Conservation (phyloP, 2,888 invertebrate genomes). For the Campopleginae sp. region DNA sequence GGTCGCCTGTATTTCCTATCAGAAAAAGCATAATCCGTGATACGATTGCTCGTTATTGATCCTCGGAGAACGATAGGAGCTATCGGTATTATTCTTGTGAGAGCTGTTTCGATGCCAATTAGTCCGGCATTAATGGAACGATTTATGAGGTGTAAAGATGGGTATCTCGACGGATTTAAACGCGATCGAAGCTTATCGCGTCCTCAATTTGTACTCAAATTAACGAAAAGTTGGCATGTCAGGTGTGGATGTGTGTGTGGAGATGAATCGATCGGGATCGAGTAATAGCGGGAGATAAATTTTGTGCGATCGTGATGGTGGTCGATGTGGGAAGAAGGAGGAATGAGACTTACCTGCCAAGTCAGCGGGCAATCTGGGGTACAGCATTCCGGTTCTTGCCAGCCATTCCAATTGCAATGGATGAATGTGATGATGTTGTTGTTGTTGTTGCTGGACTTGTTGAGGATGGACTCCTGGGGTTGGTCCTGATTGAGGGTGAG, state of each 20-base stretch:
- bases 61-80: constrained; percentile 42
- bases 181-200: constrained; percentile 62
- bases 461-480: constrained; percentile 78
- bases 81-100: constrained; percentile 55
- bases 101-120: constrained; percentile 69
- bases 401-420: constrained; percentile 94
- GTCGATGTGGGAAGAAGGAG: not conserved
- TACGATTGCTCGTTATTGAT: constrained; percentile 58
- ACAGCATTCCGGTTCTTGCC: constrained; percentile 96
- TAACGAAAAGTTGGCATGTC: constrained; percentile 34
- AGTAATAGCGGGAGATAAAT: not conserved
- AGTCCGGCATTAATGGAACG: constrained; percentile 69
- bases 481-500: constrained; percentile 72
- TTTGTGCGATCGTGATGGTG: not conserved
- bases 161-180: constrained; percentile 64
- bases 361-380: constrained; percentile 93
- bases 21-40: constrained; percentile 25
- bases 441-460: constrained; percentile 79
- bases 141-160: constrained; percentile 70
- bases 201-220: constrained; percentile 66
- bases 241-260: not conserved
- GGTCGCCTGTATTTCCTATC: constrained; percentile 5
- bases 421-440: constrained; percentile 88
- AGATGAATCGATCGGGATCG: constrained; percentile 11
- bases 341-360: constrained; percentile 89